Evolutionary conservation across 2,888 invertebrate species (phyloP), one percentile per base, ranked within the genome.

Genomic region (Adelognathus sp.): DNA sequence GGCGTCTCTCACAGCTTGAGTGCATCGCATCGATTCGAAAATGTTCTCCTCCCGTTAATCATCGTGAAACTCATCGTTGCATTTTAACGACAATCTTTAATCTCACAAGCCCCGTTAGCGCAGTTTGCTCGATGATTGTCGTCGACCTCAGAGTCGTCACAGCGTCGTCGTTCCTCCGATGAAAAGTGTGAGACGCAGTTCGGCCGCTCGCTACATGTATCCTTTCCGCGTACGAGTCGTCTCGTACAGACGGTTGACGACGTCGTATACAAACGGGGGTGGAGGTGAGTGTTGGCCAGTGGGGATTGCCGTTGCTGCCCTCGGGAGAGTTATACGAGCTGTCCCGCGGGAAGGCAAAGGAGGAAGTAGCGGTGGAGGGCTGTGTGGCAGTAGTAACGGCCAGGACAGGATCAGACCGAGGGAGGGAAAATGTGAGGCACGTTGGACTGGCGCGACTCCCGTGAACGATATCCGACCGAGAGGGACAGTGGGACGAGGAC

Each of bases 241-340:
- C 66, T 52, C 24, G 64, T 64, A 76, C 41, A 60, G 58, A 18
- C 44, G 71, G 64, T 76, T 76, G 41, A 71, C 71, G 71, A 76
- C 70, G 31, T 56, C 76, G 63, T 36, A n/a, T n/a, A 76, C 39
- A 27, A 58, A 66, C 81, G 33, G 39, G 58, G 46, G 76, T 33
- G 50, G 67, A 41, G 67, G 60, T n/a, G n/a, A n/a, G 60, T 60
- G 31, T 58, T 46, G 41, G 67, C 56, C 33, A 9, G 63, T 56
- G 77, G 81, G 80, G 79, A 81, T 76, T 77, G 79, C 11, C 63
- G 69, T 44, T 76, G 76, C 74, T 77, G 73, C 76, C 77, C 82
- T 80, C 74, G 67, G 71, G 83, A 80, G 81, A 79, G 79, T 79
- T 79, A 76, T 70, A 82, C 78, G 81, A 82, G 77, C 76, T 79